A percentile compares a stretch with the other conserved stretches of the same genome.
phyloP scores from a whole-genome alignment of 1,140 invertebrate genomes.

The Drosophila subobscura region DNA sequence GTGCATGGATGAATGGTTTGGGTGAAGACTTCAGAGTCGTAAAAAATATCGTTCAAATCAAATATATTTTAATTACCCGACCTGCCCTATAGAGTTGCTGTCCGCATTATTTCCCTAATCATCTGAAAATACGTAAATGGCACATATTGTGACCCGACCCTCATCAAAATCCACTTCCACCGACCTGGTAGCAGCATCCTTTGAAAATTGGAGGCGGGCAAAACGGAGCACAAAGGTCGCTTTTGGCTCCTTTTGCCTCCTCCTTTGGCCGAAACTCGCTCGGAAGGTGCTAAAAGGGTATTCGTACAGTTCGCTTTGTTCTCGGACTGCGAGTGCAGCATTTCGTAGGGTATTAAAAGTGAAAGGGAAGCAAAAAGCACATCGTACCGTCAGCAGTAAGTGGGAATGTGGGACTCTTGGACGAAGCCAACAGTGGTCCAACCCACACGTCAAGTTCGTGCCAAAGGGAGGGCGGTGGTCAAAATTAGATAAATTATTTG shows the following conservation, averaged over 20 bases:
- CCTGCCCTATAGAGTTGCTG: conserved; percentile 5
- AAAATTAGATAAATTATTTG: conserved; percentile 66
- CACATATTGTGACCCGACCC: conserved; percentile 14
- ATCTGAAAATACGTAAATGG: conserved; percentile 1
- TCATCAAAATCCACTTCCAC: conserved; percentile 10
- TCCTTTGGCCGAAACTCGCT: neutral
- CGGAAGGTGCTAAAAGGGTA: conserved; percentile 2
- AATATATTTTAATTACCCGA: conserved; percentile 10
- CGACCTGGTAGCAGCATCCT: neutral
- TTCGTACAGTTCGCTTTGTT: conserved; percentile 13
- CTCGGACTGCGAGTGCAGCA: neutral
- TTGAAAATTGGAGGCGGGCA: neutral
- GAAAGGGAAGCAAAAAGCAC: conserved; percentile 22
- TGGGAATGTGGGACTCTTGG: neutral
- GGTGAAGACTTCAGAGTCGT: neutral
- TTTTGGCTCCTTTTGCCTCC: conserved; percentile 21
- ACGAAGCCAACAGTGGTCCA: neutral
- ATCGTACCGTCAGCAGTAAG: conserved; percentile 13
- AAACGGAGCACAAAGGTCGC: neutral
- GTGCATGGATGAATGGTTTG: no score
- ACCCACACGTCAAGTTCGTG: neutral
- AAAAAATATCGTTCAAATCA: conserved; percentile 2
- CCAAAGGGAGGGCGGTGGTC: conserved; percentile 4
- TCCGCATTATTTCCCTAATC: conserved; percentile 20
- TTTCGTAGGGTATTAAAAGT: neutral